phyloP scores from a whole-genome alignment of 2,888 invertebrate genomes.

The Sceliomorpha sp. region DNA sequence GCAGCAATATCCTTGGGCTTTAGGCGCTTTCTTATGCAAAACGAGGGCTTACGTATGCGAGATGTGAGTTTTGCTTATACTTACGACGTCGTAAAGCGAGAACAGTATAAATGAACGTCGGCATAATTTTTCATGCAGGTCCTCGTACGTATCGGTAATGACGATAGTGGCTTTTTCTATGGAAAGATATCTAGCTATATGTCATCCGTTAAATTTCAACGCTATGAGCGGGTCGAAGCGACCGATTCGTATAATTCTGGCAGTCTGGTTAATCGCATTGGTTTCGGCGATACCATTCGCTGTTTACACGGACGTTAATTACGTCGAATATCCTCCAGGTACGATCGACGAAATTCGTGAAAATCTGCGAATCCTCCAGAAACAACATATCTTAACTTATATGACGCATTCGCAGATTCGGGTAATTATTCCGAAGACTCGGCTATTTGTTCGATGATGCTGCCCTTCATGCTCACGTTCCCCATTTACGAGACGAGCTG shows the following conservation, averaged over 20 bases:
- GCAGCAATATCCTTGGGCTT: conserved; percentile 93
- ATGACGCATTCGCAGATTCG: conserved; percentile 75
- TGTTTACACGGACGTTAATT: conserved; percentile 87
- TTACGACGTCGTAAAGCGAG: neutral
- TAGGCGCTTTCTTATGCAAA: conserved; percentile 91
- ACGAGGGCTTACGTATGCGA: conserved; percentile 90
- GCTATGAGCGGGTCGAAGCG: conserved; percentile 91
- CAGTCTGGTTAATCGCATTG: conserved; percentile 89
- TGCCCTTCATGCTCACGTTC: conserved; percentile 82
- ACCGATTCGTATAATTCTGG: conserved; percentile 89
- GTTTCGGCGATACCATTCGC: conserved; percentile 89
- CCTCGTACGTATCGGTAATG: conserved; percentile 93
- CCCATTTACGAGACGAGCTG: conserved; percentile 91
- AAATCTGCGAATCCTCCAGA: conserved; percentile 82
- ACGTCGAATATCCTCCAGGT: conserved; percentile 87
- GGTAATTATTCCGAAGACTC: conserved; percentile 85
- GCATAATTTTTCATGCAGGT: conserved; percentile 82
- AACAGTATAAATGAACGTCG: neutral
- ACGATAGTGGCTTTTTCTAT: conserved; percentile 96
- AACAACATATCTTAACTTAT: conserved; percentile 60
- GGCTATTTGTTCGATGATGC: conserved; percentile 89
- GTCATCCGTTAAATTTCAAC: conserved; percentile 91
- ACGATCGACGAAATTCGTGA: conserved; percentile 63
- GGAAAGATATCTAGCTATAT: conserved; percentile 94
- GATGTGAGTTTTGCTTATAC: conserved; percentile 85